A percentile compares a stretch with the other conserved stretches of the same genome.
Evolutionary conservation across 2,888 invertebrate genomes (phyloP).

Genomic region (Cephus sareptanus): DNA sequence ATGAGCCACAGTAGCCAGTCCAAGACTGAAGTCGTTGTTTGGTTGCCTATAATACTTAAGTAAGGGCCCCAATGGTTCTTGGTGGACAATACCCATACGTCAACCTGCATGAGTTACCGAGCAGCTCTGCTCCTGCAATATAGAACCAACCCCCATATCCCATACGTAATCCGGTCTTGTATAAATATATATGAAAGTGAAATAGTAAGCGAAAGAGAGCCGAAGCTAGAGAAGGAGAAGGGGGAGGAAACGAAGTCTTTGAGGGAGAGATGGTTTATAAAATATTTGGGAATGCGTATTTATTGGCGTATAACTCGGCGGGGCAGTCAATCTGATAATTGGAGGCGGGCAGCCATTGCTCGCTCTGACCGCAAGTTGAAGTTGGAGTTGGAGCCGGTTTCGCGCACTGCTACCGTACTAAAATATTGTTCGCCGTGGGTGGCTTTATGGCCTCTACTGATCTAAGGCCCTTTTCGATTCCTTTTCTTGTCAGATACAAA

Average conservation of each 20-base stretch:
- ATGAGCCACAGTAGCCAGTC: slow-evolving; percentile 25
- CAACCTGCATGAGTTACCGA: slow-evolving; percentile 53
- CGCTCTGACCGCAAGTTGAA: slow-evolving; percentile 24
- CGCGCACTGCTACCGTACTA: slow-evolving; percentile 60
- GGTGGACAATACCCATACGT: slow-evolving; percentile 54
- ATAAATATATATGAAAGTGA: slow-evolving; percentile 2
- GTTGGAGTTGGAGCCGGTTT: slow-evolving; percentile 49
- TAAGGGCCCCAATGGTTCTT: slow-evolving; percentile 30
- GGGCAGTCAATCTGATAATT: slow-evolving; percentile 53
- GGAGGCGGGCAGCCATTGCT: slow-evolving; percentile 33
- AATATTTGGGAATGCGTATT: slow-evolving; percentile 48
- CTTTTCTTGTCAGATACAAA: slow-evolving; percentile 53
- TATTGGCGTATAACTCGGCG: slow-evolving; percentile 39
- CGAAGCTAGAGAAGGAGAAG: slow-evolving; percentile 14
- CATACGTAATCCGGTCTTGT: slow-evolving; percentile 19
- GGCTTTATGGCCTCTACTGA: slow-evolving; percentile 57
- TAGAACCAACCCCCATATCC: slow-evolving; percentile 18
- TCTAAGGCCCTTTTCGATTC: slow-evolving; percentile 52
- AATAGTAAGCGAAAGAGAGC: slow-evolving; percentile 9
- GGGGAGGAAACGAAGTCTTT: slow-evolving; percentile 18
- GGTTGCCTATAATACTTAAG: slow-evolving; percentile 29
- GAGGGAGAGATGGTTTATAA: slow-evolving; percentile 29
- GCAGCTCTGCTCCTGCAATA: slow-evolving; percentile 29
- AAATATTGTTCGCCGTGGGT: slow-evolving; percentile 63
- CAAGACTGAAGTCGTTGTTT: slow-evolving; percentile 27